These are phyloP conservation scores for Aphodius granarius DNA, from an alignment of 2,888 invertebrate species.

Conservation along the genomic window DNA sequence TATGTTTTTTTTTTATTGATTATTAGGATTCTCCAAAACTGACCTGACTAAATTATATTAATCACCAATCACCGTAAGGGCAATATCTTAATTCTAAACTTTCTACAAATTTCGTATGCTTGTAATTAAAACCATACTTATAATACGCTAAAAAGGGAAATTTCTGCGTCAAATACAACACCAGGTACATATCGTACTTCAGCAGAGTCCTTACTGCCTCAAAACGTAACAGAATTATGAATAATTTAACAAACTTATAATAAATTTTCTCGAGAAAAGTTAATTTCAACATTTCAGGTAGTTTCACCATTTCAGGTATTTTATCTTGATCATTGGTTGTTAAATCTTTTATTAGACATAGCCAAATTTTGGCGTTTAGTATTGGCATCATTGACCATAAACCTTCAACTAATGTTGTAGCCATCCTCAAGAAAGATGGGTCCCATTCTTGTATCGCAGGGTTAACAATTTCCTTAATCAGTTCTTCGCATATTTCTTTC, in stretches of 20 bases:
- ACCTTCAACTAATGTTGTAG: conserved; percentile 65
- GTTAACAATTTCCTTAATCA: conserved; percentile 63
- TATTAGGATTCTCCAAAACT: too few relatives aligned
- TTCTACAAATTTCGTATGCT: conserved; percentile 1
- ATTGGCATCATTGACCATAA: conserved; percentile 69
- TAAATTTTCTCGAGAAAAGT: conserved; percentile 7
- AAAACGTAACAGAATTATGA: conserved; percentile 43
- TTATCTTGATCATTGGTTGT: conserved; percentile 18
- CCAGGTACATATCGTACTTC: conserved; percentile 62
- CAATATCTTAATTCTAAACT: neutral
- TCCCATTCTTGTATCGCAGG: conserved; percentile 64
- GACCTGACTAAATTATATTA: neutral
- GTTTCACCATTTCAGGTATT: neutral
- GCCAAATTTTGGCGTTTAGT: conserved; percentile 60
- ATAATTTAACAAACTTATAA: conserved; percentile 13
- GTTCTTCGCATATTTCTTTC: conserved; percentile 59
- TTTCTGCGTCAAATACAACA: conserved; percentile 64
- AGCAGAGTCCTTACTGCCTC: conserved; percentile 60
- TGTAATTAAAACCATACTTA: conserved; percentile 57
- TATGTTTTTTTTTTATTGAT: neutral
- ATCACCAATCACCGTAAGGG: neutral
- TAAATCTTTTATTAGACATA: conserved; percentile 50
- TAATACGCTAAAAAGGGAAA: conserved; percentile 71
- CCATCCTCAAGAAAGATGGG: conserved; percentile 67
- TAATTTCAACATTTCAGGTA: neutral